These are phyloP conservation scores for Eupithecia exiguata DNA, from an alignment of 2,888 invertebrate genomes.

Conservation along the genomic window DNA sequence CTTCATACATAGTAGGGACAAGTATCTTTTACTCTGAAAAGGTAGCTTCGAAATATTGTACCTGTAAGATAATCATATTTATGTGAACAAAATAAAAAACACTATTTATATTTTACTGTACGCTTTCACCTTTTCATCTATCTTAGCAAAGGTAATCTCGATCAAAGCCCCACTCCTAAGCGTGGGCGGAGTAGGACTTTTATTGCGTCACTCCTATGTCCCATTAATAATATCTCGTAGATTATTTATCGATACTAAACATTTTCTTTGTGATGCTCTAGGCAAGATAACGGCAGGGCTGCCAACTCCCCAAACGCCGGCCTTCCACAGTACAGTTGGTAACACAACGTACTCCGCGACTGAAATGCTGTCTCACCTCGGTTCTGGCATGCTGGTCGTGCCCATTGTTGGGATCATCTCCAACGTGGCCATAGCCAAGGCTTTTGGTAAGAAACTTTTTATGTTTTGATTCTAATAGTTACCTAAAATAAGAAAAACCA, in stretches of 20 bases:
- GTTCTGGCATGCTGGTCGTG: conserved; percentile 87
- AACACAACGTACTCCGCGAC: conserved; percentile 79
- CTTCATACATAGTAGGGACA: no score
- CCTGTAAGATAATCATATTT: neutral
- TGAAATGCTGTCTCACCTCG: conserved; percentile 85
- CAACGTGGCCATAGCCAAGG: conserved; percentile 93
- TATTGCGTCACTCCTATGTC: neutral
- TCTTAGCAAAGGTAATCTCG: neutral
- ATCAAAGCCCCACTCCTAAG: neutral
- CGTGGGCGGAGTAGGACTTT: neutral
- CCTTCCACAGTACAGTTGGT: conserved; percentile 74
- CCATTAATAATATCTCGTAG: neutral
- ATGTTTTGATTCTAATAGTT: neutral
- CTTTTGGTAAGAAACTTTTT: conserved; percentile 86
- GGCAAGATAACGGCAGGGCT: conserved; percentile 86
- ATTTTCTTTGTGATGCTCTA: conserved; percentile 46
- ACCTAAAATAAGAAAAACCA: neutral
- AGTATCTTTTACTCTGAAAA: no score
- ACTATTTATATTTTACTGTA: neutral
- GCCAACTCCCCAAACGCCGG: conserved; percentile 81
- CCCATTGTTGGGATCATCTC: conserved; percentile 90
- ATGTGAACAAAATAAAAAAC: no score
- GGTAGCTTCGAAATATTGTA: neutral
- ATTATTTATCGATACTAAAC: neutral
- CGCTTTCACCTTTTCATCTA: neutral